Conservation (phyloP, 2,797 vertebrate species). For the Macroramphosus scolopax region DNA sequence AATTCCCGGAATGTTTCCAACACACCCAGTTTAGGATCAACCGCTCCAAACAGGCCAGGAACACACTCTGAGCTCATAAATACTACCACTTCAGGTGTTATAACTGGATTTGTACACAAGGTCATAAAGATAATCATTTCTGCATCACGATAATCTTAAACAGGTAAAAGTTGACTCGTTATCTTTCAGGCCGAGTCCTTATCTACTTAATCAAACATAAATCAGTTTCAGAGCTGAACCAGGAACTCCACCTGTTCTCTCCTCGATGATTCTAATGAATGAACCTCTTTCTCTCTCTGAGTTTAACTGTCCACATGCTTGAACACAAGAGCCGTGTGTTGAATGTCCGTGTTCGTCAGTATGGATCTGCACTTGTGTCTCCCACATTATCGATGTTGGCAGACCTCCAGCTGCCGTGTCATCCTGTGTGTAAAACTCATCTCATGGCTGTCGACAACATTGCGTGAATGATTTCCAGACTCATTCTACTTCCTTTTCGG, state of each 20-base stretch:
- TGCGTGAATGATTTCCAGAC: constrained; percentile 10
- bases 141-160: too few relatives aligned
- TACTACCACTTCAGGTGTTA: too few relatives aligned
- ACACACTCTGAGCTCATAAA: too few relatives aligned
- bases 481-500: constrained; percentile 42
- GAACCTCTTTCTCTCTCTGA: constrained; percentile 8
- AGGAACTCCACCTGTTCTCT: neutral
- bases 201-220: too few relatives aligned
- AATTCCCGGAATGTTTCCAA: too few relatives aligned
- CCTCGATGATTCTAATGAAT: constrained; percentile 1
- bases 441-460: constrained; percentile 6
- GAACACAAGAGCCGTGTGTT: constrained; percentile 56
- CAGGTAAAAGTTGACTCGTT: too few relatives aligned
- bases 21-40: too few relatives aligned
- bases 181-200: too few relatives aligned
- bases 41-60: too few relatives aligned
- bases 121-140: too few relatives aligned
- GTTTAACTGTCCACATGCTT: constrained; percentile 19
- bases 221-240: neutral
- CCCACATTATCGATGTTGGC: constrained; percentile 3
- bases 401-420: constrained; percentile 4
- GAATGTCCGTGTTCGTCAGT: constrained; percentile 18
- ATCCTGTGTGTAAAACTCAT: constrained; percentile 15
- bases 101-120: too few relatives aligned
- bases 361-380: constrained; percentile 9